phyloP scores from a whole-genome alignment of 2,113 vertebrate genomes.

The Xiphorhynchus elegans region DNA sequence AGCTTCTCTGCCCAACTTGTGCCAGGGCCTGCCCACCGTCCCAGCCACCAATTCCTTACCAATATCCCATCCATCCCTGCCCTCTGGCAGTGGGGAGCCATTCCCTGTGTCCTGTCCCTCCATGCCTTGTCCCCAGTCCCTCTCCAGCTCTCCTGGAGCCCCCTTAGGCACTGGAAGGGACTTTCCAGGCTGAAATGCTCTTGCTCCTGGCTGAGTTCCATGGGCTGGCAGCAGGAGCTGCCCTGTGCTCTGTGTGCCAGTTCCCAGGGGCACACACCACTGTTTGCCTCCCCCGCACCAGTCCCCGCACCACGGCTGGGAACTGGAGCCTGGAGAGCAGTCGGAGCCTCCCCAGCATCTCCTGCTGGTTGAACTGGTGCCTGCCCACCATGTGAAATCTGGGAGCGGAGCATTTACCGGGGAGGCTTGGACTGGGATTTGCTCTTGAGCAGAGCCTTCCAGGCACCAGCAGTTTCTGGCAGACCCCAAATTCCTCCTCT shows the following conservation, averaged over 20 bases:
- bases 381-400: accelerated
- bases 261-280: neutral
- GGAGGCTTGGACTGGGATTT: neutral
- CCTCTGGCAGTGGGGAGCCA: neutral
- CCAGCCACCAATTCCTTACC: neutral
- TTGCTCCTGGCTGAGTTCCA: neutral
- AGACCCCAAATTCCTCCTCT: neutral
- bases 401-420: neutral
- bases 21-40: neutral
- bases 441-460: neutral
- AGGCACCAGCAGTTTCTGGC: neutral
- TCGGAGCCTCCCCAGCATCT: neutral
- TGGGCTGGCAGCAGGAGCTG: neutral
- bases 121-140: neutral
- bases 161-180: neutral
- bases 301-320: too few relatives aligned
- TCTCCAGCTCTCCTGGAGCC: neutral
- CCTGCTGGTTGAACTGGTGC: neutral
- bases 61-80: neutral
- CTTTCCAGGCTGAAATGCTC: neutral
- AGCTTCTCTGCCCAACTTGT: neutral
- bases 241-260: neutral
- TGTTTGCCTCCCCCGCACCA: too few relatives aligned
- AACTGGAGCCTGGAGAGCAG: neutral
- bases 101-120: neutral